phyloP scores from a whole-genome alignment of 2,888 invertebrate genomes.

The Cinara cedri region DNA sequence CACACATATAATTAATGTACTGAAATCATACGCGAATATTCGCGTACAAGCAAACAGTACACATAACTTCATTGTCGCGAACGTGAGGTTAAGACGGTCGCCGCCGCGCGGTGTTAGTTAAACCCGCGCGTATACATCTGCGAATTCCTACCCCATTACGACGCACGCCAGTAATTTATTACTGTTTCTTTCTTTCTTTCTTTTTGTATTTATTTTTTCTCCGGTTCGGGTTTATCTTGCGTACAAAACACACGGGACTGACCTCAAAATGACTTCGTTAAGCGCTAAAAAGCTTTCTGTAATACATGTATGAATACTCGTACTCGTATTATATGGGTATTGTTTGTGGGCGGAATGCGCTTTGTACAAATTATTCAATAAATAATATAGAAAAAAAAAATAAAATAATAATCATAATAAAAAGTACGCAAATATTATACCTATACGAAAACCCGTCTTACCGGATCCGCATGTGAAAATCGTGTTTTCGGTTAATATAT shows the following conservation, averaged over 20 bases:
- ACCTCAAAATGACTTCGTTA: conserved; percentile 6
- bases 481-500: neutral
- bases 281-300: neutral
- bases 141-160: conserved; percentile 5
- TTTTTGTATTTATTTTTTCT: neutral
- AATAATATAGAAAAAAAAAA: neutral
- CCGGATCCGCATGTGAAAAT: conserved; percentile 38
- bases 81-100: no score
- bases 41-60: no score
- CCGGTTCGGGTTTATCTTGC: neutral
- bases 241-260: neutral
- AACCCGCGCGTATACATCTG: neutral
- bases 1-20: no score
- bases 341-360: conserved; percentile 37
- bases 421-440: no score
- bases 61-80: no score
- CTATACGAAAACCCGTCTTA: conserved; percentile 28
- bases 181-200: no score
- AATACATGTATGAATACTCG: neutral
- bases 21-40: no score
- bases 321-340: neutral
- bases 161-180: neutral
- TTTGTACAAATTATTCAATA: conserved; percentile 20
- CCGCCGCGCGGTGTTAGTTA: neutral
- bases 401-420: neutral